Base-by-base conservation (phyloP, 2,113 vertebrate genomes). In the Cyanistes caeruleus region DNA sequence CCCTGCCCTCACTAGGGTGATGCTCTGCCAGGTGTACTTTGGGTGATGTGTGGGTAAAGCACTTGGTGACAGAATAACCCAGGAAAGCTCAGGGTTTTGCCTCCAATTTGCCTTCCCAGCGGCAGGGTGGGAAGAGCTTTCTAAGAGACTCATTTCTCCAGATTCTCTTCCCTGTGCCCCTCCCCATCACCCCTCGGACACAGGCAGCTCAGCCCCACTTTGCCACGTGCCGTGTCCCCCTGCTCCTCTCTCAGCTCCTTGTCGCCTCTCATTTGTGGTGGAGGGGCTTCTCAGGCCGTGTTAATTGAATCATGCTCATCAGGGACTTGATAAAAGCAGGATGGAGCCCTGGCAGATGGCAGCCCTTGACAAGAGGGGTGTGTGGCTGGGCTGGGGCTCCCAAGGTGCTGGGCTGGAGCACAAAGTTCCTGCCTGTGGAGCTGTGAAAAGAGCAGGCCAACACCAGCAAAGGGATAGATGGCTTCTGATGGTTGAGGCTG, bases 141-240 rank as follows among this genome's bases (percentile, higher is more conserved):
- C 41, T 28, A 2, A 24, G 75, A 55, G 52, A 37, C 25, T 58
- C 15, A 3, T 16, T 80, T 37, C 25, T 69, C 14, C 55, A 43
- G 55, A 18, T 30, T 65, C 12, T 11, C 7, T 49, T 22, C 4
- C 23, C 7, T 12, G 10, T 41, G 2, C 21, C 44, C n/a, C 25
- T 59, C 33, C 27, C 21, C 35, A 8, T 62, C 30, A 0, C n/a
- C 37, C 15, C 7, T 31, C 0, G 1, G 55, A n/a, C 0, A 1
- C 4, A 18, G 39, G 25, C 59, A 33, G 55, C 44, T 69, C 59
- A 58, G 8, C 55, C 23, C 43, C 30, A 1, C 28, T 73, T 85
- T 79, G n/a, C 69, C 76, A 39, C 0, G 0, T 2, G 31, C 55
- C 0, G 0, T 49, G 63, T 89, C 77, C 59, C 48, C 24, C 25